Conservation (phyloP, 2,797 vertebrate genomes). For the Bufotes viridis region DNA sequence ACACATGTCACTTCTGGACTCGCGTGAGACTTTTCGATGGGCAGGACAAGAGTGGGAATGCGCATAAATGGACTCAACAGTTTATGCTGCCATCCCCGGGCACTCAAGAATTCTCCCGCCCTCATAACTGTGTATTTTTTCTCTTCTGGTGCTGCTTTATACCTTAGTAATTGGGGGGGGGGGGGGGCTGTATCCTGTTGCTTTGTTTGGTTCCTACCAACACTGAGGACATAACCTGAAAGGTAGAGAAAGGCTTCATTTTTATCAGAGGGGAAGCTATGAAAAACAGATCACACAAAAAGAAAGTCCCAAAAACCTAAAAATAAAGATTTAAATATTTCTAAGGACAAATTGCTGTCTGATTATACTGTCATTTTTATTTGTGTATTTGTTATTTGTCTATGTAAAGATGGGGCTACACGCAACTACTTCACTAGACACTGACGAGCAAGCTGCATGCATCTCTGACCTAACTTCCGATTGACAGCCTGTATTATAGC, state of each 20-base stretch:
- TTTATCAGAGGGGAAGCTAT: constrained; percentile 75
- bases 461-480: too few relatives aligned
- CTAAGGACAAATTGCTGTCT: constrained; percentile 68
- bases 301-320: constrained; percentile 64
- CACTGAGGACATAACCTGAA: constrained; percentile 43
- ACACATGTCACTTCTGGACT: constrained; percentile 55
- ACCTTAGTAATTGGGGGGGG: constrained; percentile 51
- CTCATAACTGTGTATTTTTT: constrained; percentile 77
- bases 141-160: constrained; percentile 70
- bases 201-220: constrained; percentile 49
- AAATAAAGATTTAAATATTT: constrained; percentile 76
- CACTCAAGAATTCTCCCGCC: constrained; percentile 68
- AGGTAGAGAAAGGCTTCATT: constrained; percentile 70
- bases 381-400: not conserved
- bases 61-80: not conserved
- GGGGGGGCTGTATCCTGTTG: constrained; percentile 34
- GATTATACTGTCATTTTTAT: not conserved
- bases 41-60: constrained; percentile 64
- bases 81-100: not conserved
- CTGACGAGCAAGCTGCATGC: too few relatives aligned
- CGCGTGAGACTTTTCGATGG: constrained; percentile 67
- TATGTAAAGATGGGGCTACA: too few relatives aligned
- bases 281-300: constrained; percentile 71
- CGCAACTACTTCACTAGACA: too few relatives aligned
- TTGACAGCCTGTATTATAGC: too few relatives aligned